Percentiles rank a stretch among this genome's conserved stretches.
Evolutionary conservation across 2,113 vertebrate species (phyloP).

Genomic region (Nyctereutes procyonoides): DNA sequence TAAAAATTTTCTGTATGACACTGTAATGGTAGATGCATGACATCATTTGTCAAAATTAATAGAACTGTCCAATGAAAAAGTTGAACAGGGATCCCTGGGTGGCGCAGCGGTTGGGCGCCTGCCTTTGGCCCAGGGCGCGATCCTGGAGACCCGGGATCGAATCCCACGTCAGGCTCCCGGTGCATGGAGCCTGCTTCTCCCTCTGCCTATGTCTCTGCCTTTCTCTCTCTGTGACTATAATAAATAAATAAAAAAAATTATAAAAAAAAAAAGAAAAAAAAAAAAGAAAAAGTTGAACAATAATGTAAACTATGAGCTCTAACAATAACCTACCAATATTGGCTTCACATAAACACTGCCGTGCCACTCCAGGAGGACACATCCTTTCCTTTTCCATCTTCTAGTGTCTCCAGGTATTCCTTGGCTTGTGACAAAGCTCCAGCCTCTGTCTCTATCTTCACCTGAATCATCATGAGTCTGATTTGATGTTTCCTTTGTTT

Average conservation of each 20-base stretch:
- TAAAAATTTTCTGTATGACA: neutral
- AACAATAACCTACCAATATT: neutral
- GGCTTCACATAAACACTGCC: neutral
- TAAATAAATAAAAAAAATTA: too few species aligned
- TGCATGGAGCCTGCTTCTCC: too few species aligned
- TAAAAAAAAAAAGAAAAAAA: too few species aligned
- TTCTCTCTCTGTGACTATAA: too few species aligned
- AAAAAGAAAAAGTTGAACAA: neutral
- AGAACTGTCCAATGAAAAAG: neutral
- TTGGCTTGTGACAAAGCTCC: neutral
- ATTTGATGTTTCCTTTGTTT: neutral
- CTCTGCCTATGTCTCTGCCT: too few species aligned
- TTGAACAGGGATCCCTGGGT: too few species aligned
- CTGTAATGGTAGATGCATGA: neutral
- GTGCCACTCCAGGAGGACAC: neutral
- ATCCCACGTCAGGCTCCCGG: too few species aligned
- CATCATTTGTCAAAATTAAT: neutral
- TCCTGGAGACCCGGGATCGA: too few species aligned
- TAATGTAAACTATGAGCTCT: neutral
- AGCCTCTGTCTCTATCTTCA: neutral
- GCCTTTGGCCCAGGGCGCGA: too few species aligned
- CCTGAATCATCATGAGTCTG: neutral
- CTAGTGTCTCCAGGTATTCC: neutral
- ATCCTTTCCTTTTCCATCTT: neutral
- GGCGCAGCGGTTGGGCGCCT: too few species aligned